Evolutionary conservation across 1,140 invertebrate species (phyloP), one percentile per base, ranked within the genome.

Genomic region (Cyrtorhinus lividipennis): DNA sequence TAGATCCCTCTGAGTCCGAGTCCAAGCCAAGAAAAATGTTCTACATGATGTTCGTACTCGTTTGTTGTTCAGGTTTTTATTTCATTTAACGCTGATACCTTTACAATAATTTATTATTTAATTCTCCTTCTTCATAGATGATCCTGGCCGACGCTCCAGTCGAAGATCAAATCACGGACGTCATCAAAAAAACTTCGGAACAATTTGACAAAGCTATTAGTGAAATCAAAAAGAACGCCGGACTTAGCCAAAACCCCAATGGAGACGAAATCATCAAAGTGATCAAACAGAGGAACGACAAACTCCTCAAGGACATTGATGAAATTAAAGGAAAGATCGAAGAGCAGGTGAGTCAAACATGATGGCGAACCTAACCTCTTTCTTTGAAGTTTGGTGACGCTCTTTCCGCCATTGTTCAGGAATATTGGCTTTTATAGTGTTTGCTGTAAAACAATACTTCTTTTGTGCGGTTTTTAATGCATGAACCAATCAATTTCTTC

Each of bases 241-340:
- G 56, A 18, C 2, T 63, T 2, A 22, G 24, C 30, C 23, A 59
- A 27, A 26, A 63, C 48, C 62, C 62, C n/a, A 57, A 56, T 38
- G 62, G 62, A 13, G 62, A 25, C 20, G 56, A 22, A 24, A 38
- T 63, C 24, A 38, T 63, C 26, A 63, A 59, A 24, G 23, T 38
- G 22, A 8, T 63, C 18, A 30, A 45, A 13, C 56, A 63, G 23
- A 24, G 48, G 24, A 23, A 3, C 15, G 22, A 59, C 1, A 63
- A 63, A 57, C 26, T 57, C 24, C 56, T 22, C 18, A 18, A 45
- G 2, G 56, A 22, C 8, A 2, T 58, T 18, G 45, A 45, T 1
- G 56, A 63, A 3, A 44, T 63, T 30, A 63, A 38, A 26, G 26
- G 13, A 1, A 63, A 63, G 25, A 13, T 63, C 24, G 62, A 63